Percentiles rank a stretch among this genome's conserved stretches.
Evolutionary conservation across 2,113 vertebrate species (phyloP).

Genomic region (Brachypodius melanocephalos): DNA sequence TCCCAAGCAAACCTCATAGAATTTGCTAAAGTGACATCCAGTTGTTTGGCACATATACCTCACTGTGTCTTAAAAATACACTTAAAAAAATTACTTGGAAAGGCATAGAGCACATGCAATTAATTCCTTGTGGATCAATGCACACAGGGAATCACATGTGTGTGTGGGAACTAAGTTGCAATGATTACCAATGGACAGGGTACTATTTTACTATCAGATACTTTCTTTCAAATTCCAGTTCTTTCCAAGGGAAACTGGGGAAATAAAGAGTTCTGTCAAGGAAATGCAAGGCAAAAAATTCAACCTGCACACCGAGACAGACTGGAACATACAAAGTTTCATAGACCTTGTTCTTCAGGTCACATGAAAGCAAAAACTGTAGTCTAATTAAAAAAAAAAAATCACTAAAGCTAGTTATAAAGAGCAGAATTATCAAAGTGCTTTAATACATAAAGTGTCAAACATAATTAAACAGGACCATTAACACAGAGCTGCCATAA

Average conservation of each 20-base stretch:
- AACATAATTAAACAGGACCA: constrained; percentile 33
- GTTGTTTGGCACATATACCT: not conserved
- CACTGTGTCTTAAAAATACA: not conserved
- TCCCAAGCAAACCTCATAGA: not conserved
- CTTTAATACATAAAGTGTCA: constrained; percentile 60
- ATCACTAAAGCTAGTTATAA: constrained; percentile 22
- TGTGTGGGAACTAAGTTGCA: not conserved
- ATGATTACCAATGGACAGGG: not conserved
- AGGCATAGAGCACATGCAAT: not conserved
- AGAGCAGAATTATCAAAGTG: constrained; percentile 57
- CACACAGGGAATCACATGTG: not conserved
- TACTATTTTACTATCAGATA: not conserved
- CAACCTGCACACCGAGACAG: not conserved
- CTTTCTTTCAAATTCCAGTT: constrained; percentile 30
- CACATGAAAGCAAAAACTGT: not conserved
- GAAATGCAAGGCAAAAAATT: not conserved
- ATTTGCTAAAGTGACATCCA: not conserved
- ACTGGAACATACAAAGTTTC: not conserved
- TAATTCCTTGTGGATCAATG: not conserved
- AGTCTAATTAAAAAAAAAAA: not conserved
- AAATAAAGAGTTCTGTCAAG: not conserved
- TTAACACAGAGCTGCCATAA: constrained; percentile 15
- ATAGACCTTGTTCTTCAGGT: constrained; percentile 21
- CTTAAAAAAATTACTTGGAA: not conserved
- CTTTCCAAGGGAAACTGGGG: not conserved